Evolutionary conservation across 2,113 vertebrate genomes (phyloP), one percentile per base, ranked within the genome.

Genomic region (Lutjanus erythropterus): DNA sequence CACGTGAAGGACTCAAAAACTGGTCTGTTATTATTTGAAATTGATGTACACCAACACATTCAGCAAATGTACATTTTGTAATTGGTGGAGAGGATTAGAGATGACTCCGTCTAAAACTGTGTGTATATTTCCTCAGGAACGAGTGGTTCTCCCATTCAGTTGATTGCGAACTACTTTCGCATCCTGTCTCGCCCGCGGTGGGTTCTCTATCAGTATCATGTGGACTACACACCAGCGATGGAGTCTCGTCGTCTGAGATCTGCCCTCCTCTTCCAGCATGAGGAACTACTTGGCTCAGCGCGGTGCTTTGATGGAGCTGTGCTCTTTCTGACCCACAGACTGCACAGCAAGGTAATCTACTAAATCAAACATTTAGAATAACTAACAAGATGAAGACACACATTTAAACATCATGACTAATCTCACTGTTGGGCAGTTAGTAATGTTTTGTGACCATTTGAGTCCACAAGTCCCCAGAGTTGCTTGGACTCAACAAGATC

Each of bases 161-260:
- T 99, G 78, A 94, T 78, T 2, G 87, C 97, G 0, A 99, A 99
- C 94, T 97, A 93, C 79, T 96, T 97, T 37, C 96, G 96, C 1
- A 84, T 99, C 88, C 79, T 94, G 0, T 98, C 97, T 1, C 96
- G 96, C 0, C 97, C 98, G 0, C 95, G 97, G 61, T 99, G 98
- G 98, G 93, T 95, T 41, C 90, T 99, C 0, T 99, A 96, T 71
- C 98, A 99, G 86, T 99, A 99, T 72, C 97, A 98, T 1, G 91
- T 99, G 31, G 94, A 88, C 91, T 99, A 95, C 72, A 96, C 90
- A 6, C 98, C 98, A 0, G 90, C 95, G 14, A 96, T 99, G 96
- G 98, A 99, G 89, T 95, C 97, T 0, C 95, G 96, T 0, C 95
- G 96, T 6, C 86, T 99, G 59, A 96, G 97, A 41, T 91, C 93